Evolutionary conservation across 2,888 invertebrate species (phyloP), one percentile per base, ranked within the genome.

Genomic region (Altica lythri): DNA sequence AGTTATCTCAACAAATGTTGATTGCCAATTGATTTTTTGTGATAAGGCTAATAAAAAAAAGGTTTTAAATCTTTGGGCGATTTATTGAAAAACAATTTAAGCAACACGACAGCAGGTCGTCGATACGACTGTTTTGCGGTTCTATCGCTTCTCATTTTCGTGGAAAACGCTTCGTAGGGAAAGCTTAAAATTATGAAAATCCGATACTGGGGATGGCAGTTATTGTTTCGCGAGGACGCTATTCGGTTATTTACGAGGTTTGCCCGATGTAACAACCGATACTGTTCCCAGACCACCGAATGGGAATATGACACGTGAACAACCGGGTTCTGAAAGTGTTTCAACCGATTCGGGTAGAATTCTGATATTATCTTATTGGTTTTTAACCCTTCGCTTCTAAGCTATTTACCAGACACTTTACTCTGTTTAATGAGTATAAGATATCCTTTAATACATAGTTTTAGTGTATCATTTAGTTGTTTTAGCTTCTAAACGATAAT

Each of bases 181-280:
- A 38, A 38, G 34, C 34, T 16, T n/a, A 30, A 30, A 70, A 67
- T 69, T 70, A 70, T 70, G 70, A 68, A 70, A 69, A 69, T 69
- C 68, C 68, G 65, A 70, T 70, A 70, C 65, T 66, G 68, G 48
- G 59, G 65, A 61, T 68, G 68, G 66, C 68, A 65, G 65, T 66
- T 67, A 67, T 67, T 67, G 67, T 69, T 68, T 66, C 62, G 59
- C 57, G 60, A 60, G 61, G 57, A 40, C 16, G 34, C 34, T 34
- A 9, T 2, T 2, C 9, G 62, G n/a, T 68, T 66, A 67, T 65
- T 68, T 68, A 68, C 62, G 68, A 60, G 57, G 34, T 34, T 16
- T 34, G 34, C 12, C 16, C 34, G 34, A 34, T 34, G 14, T 2
- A 16, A 16, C 34, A 8, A 16, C 34, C 34, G 34, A 34, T 34